These are phyloP conservation scores for Clupea harengus DNA, from an alignment of 2,113 vertebrate species.

Conservation along the genomic window DNA sequence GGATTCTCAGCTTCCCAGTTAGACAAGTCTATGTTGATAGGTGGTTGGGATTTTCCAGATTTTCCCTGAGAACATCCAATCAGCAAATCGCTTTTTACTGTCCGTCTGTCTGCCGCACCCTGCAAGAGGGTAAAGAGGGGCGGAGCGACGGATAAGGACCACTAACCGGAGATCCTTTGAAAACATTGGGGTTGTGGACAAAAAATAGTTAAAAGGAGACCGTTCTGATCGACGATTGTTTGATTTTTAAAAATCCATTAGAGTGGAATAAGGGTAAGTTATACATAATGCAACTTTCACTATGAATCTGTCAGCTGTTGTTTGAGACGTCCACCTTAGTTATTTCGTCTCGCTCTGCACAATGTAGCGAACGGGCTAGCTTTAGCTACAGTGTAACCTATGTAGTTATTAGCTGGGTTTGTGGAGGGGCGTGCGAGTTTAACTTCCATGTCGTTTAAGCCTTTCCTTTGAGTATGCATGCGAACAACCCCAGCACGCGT, in stretches of 20 bases:
- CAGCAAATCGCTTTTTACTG: constrained; percentile 12
- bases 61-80: constrained; percentile 6
- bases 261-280: constrained; percentile 21
- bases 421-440: not conserved
- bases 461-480: not conserved
- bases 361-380: not conserved
- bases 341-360: not conserved
- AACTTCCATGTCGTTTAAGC: not conserved
- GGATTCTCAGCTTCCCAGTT: not conserved
- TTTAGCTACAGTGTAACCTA: not conserved
- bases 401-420: not conserved
- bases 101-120: constrained; percentile 27
- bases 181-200: constrained; percentile 20
- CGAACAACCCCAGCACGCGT: not conserved
- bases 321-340: not conserved
- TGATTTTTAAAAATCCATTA: not conserved
- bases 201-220: not conserved
- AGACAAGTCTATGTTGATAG: not conserved
- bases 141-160: constrained; percentile 16
- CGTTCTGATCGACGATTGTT: not conserved
- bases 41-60: constrained; percentile 14
- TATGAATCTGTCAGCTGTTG: not conserved
- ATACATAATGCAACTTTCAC: not conserved
- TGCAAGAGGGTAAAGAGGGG: constrained; percentile 17
- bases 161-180: constrained; percentile 16